phyloP scores from a whole-genome alignment of 35 echinoderm and acorn worm species.

The Ptychodera flava region DNA sequence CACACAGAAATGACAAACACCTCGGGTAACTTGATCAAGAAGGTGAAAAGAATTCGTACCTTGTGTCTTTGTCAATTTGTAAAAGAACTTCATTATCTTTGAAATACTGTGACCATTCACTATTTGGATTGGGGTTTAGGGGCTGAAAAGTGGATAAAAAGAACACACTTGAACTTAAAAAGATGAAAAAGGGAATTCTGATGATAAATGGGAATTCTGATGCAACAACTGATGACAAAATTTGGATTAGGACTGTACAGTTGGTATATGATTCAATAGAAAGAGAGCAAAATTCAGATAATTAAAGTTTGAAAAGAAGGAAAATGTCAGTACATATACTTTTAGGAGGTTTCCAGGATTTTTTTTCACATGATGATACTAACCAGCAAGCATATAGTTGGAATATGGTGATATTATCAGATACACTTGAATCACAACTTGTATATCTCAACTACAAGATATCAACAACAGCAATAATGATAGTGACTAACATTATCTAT shows the following conservation, averaged over 20 bases:
- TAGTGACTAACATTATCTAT: too few relatives aligned
- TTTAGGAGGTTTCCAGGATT: too few relatives aligned
- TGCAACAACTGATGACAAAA: neutral
- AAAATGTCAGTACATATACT: neutral
- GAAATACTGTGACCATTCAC: conserved; percentile 92
- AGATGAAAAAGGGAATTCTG: too few relatives aligned
- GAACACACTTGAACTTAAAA: neutral
- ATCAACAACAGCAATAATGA: too few relatives aligned
- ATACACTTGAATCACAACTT: too few relatives aligned
- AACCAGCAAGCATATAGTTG: too few relatives aligned
- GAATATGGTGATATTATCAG: too few relatives aligned
- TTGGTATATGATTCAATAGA: neutral
- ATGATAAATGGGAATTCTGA: neutral
- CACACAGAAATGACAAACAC: too few relatives aligned
- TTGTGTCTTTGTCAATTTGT: conserved; percentile 98
- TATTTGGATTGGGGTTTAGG: conserved; percentile 79
- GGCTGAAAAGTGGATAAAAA: conserved; percentile 41
- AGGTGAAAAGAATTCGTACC: conserved; percentile 53
- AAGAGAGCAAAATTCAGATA: neutral
- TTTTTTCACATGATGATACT: too few relatives aligned
- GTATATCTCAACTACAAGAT: too few relatives aligned
- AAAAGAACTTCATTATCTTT: conserved; percentile 90
- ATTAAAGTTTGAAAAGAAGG: neutral
- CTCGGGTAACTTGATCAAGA: too few relatives aligned
- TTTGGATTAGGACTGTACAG: neutral